Conservation (phyloP, 2,113 vertebrate species). For the Mesocricetus auratus region DNA sequence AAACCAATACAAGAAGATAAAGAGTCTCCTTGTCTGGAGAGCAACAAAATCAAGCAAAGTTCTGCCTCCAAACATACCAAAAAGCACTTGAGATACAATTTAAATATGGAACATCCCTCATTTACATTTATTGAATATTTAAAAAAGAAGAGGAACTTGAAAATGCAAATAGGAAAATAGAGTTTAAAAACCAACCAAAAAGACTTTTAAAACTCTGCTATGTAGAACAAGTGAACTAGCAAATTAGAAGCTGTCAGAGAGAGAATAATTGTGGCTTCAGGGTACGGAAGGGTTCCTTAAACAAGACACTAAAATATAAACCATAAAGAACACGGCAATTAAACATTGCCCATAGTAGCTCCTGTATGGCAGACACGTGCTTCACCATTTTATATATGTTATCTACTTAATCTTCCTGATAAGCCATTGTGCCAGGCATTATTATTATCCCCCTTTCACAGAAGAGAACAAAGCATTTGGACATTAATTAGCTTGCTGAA, state of each 20-base stretch:
- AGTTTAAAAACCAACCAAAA: background rate
- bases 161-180: slow-evolving; percentile 24
- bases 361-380: background rate
- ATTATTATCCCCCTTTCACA: background rate
- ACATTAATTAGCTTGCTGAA: background rate
- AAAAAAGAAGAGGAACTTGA: slow-evolving; percentile 40
- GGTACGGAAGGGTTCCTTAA: slow-evolving; percentile 22
- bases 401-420: background rate
- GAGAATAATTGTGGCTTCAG: background rate
- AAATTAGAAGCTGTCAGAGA: background rate
- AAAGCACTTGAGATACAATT: slow-evolving; percentile 4
- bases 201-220: background rate
- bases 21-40: background rate
- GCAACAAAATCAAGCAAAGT: background rate
- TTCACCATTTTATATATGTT: background rate
- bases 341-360: background rate
- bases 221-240: slow-evolving; percentile 38
- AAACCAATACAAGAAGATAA: background rate
- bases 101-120: background rate
- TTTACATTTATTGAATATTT: slow-evolving; percentile 26
- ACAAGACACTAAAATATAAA: background rate
- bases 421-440: background rate
- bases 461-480: background rate
- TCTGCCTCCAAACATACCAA: background rate
- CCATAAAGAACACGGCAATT: background rate